Conservation (phyloP, 2,888 invertebrate genomes). For the Clepsis dumicolana region DNA sequence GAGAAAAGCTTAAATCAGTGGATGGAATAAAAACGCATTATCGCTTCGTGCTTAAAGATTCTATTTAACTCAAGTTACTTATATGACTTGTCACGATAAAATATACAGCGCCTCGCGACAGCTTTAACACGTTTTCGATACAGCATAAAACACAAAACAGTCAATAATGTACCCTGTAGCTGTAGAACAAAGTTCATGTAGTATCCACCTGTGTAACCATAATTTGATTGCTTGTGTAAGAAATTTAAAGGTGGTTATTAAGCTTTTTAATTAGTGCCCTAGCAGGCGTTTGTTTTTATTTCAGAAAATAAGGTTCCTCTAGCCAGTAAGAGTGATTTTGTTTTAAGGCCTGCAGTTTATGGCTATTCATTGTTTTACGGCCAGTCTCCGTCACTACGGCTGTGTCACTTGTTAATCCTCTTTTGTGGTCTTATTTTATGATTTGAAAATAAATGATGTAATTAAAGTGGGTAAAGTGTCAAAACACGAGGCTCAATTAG, state of each 20-base stretch:
- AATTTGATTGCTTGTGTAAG: conserved; percentile 75
- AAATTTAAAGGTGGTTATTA: conserved; percentile 81
- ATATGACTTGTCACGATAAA: conserved; percentile 19
- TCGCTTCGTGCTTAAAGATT: neutral
- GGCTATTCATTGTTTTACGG: conserved; percentile 71
- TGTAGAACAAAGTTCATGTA: conserved; percentile 2
- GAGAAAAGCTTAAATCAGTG: conserved; percentile 2
- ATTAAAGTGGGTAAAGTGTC: neutral
- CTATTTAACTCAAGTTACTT: conserved; percentile 18
- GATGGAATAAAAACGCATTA: neutral
- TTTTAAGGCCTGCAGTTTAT: conserved; percentile 66
- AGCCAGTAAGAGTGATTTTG: conserved; percentile 64
- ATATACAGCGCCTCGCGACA: conserved; percentile 17
- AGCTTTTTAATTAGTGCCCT: conserved; percentile 78
- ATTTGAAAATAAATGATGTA: neutral
- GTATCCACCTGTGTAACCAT: neutral
- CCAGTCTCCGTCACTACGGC: conserved; percentile 33
- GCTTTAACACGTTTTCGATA: conserved; percentile 8
- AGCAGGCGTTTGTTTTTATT: conserved; percentile 64
- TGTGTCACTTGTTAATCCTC: conserved; percentile 23
- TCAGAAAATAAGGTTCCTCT: conserved; percentile 66
- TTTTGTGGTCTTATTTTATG: conserved; percentile 22
- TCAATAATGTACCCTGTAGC: conserved; percentile 1
- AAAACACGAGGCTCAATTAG: neutral
- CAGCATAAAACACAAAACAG: neutral